Conservation (phyloP, 2,888 invertebrate species). For the Helobdella robusta region DNA sequence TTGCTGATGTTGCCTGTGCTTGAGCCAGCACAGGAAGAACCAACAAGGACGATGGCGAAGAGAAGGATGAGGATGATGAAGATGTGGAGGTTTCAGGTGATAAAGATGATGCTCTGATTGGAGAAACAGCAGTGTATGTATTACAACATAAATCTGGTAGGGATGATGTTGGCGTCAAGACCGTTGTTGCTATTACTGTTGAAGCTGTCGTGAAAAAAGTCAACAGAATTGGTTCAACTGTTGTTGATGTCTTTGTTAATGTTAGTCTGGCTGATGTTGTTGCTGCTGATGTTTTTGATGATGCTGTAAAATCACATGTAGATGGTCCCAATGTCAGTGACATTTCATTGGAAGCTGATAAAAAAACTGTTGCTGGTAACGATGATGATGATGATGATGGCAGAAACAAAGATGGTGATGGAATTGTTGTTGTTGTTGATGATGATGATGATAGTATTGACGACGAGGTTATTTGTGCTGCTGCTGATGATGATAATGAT, state of each 20-base stretch:
- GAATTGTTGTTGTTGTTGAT: neutral
- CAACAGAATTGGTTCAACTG: neutral
- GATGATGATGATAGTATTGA: conserved; percentile 5
- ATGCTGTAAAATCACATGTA: neutral
- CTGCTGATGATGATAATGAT: neutral
- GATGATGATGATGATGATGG: conserved; percentile 1
- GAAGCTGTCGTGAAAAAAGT: neutral
- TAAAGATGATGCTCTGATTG: no score
- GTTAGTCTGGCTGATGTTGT: neutral
- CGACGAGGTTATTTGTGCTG: neutral
- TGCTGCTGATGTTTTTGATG: neutral
- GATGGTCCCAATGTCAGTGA: neutral
- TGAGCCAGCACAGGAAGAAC: no score
- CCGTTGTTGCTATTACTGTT: neutral
- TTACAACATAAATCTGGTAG: no score
- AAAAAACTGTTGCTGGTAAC: neutral
- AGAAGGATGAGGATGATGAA: no score
- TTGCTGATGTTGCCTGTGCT: no score
- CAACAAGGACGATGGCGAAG: no score
- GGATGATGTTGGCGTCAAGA: neutral
- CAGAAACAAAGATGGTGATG: neutral
- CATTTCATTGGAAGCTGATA: neutral
- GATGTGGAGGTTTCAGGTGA: no score
- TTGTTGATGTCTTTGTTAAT: neutral
- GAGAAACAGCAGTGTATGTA: no score